phyloP scores from a whole-genome alignment of 2,113 vertebrate species.

The Pao palembangensis region DNA sequence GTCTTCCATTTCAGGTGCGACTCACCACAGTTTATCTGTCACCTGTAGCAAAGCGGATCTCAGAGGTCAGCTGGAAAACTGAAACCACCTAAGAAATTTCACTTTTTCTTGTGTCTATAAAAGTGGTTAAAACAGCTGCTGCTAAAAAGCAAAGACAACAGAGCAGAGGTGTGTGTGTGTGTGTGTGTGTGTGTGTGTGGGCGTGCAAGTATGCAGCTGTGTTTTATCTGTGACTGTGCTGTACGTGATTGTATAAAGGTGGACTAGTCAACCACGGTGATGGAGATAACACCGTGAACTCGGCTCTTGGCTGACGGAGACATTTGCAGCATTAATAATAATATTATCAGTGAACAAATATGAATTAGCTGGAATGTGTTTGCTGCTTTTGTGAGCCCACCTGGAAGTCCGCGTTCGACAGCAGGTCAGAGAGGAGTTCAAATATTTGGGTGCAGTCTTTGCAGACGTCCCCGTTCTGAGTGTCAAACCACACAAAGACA shows the following conservation, averaged over 20 bases:
- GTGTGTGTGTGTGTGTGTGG: neutral
- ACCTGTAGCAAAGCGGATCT: conserved; percentile 2
- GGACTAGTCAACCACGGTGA: conserved; percentile 6
- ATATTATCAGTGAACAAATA: conserved; percentile 35
- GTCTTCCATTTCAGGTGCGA: neutral
- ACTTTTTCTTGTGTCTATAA: conserved; percentile 23
- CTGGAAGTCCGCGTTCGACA: conserved; percentile 65
- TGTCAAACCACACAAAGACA: neutral
- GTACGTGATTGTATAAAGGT: neutral
- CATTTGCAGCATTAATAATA: conserved; percentile 1
- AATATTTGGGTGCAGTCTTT: conserved; percentile 74
- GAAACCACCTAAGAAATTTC: conserved; percentile 1
- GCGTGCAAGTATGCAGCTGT: neutral
- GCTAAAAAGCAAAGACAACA: conserved; percentile 27
- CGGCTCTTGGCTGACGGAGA: neutral
- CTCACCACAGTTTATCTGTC: neutral
- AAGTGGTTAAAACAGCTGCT: conserved; percentile 21
- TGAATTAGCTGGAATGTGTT: conserved; percentile 22
- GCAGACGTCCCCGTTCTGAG: conserved; percentile 66
- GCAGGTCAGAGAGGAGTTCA: conserved; percentile 62
- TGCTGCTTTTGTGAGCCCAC: conserved; percentile 38
- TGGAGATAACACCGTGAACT: neutral
- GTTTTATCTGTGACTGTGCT: neutral
- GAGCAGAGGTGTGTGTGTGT: too few species aligned
- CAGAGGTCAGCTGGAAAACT: neutral